Evolutionary conservation across 2,113 vertebrate genomes (phyloP), one percentile per base, ranked within the genome.

Genomic region (Hippocampus comes): DNA sequence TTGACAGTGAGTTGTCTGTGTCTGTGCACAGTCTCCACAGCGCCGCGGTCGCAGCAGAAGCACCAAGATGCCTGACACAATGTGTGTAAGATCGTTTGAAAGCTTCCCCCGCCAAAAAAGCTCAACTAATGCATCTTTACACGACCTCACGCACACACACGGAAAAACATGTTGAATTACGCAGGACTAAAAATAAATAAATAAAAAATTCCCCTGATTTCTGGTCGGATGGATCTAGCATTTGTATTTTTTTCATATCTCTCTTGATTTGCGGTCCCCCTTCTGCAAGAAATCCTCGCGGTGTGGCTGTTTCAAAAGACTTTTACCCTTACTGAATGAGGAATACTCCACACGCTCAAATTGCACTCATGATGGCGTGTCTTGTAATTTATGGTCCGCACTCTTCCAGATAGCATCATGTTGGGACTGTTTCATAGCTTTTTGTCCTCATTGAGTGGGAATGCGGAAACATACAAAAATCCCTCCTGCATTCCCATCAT

Each of bases 51-150:
- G 83, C 90, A 88, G 75, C 70, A 83, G 89, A 85, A 88, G 85
- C 84, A 76, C 71, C 88, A 87, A 82, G 89, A 93, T 93, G 91
- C 91, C 91, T 84, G 91, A 92, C 74, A 92, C 91, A 91, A 92
- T 91, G 84, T 92, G 91, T 92, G 92, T 93, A 93, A 93, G 92
- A 91, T 79, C 86, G 87, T 87, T 83, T 71, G 9, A 80, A 82
- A 72, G 69, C 77, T 76, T 89, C 80, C 74, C 79, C 80, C 77
- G 76, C 76, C 70, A 48, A 78, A 77, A 76, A 81, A 83, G 80
- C 79, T 73, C 55, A 69, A 65, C 27, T 20, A 0, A 18, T 61
- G 25, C 38, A 66, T 46, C 38, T 43, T 65, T 43, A 46, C 63
- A 46, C 42, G 0, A n/a, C 27, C 76, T 73, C 67, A 74, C 71